Percentiles rank a stretch among this genome's conserved stretches.
These are phyloP conservation scores for Tigriopus japonicus DNA, from an alignment of 1,140 invertebrate species.

Conservation along the genomic window DNA sequence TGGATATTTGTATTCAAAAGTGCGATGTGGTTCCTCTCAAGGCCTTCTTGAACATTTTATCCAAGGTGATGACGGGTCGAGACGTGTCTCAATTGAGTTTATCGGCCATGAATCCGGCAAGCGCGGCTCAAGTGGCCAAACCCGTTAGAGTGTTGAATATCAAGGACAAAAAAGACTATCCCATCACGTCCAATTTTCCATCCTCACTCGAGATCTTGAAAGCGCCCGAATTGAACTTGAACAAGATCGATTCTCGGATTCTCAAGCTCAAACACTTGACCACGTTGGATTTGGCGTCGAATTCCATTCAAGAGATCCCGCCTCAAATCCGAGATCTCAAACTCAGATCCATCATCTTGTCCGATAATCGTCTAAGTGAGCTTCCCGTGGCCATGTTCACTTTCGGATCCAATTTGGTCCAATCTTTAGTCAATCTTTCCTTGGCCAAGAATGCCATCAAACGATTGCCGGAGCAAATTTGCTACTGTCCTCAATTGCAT, in stretches of 20 bases:
- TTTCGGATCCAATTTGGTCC: no score
- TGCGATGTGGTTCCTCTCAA: not conserved
- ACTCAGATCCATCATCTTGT: no score
- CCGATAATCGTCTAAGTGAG: no score
- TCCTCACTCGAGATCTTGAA: not conserved
- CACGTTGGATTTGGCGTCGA: not conserved
- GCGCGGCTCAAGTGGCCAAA: not conserved
- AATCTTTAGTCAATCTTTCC: no score
- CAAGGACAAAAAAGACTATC: not conserved
- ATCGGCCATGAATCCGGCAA: not conserved
- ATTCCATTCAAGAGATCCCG: not conserved
- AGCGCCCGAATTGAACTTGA: not conserved
- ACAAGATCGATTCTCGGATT: not conserved
- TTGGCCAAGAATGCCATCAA: no score
- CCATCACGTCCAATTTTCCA: not conserved
- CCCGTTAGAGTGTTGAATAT: not conserved
- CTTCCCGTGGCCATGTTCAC: no score
- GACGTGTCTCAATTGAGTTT: not conserved
- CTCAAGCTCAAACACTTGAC: not conserved
- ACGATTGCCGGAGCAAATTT: no score
- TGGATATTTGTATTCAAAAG: constrained; percentile 1
- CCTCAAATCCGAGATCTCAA: not conserved
- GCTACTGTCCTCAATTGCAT: no score
- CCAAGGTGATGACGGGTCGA: not conserved
- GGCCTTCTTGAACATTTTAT: not conserved